Percentiles rank a stretch among this genome's conserved stretches.
Evolutionary conservation across 2,888 invertebrate species (phyloP).

Genomic region (Diarsia brunnea): DNA sequence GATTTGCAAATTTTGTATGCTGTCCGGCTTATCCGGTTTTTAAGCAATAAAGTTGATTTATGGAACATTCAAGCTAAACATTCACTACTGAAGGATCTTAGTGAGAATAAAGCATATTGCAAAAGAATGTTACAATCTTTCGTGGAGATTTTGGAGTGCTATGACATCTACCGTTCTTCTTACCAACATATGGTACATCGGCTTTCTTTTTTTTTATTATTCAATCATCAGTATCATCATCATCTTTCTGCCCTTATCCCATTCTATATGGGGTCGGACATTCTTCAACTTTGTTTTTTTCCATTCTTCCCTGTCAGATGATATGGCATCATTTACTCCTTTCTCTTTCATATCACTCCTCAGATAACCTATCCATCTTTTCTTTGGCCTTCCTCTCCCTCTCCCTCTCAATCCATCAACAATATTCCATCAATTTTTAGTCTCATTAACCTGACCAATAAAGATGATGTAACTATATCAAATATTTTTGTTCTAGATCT

Average conservation of each 20-base stretch:
- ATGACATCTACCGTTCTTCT: background rate
- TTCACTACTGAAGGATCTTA: background rate
- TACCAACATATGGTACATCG: constrained; percentile 20
- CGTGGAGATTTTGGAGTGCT: constrained; percentile 28
- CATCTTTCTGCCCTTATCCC: no score
- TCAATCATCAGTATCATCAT: background rate
- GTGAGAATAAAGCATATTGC: background rate
- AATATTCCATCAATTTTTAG: no score
- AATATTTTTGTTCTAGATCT: background rate
- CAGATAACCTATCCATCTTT: no score
- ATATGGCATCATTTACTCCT: no score
- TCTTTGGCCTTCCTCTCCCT: no score
- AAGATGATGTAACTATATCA: background rate
- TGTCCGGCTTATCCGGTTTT: constrained; percentile 12
- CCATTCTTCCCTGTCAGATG: no score
- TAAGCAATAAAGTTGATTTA: constrained; percentile 40
- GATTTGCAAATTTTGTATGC: constrained; percentile 34
- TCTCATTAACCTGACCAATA: background rate
- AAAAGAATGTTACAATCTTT: constrained; percentile 24
- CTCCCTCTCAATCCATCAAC: no score
- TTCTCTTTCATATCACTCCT: no score
- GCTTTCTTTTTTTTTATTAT: background rate
- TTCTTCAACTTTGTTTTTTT: no score
- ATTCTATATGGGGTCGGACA: no score
- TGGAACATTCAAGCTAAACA: constrained; percentile 29